Evolutionary conservation across 2,888 invertebrate species (phyloP).

Genomic region (Xestia c-nigrum): DNA sequence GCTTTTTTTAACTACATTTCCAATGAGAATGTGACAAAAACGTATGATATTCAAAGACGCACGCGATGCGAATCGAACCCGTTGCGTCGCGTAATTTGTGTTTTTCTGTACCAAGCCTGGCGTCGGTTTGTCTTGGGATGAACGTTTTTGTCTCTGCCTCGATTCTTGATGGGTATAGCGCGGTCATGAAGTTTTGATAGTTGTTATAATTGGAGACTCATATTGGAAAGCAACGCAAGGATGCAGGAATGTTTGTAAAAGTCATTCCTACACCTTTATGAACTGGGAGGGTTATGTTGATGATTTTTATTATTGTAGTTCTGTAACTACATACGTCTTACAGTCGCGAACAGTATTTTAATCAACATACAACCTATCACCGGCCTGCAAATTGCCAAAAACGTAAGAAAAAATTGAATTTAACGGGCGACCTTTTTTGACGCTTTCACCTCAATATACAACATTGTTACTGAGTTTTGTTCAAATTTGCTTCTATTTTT

Average conservation of each 20-base stretch:
- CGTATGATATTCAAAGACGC: slow-evolving; percentile 72
- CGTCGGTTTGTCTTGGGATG: slow-evolving; percentile 84
- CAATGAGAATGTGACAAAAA: slow-evolving; percentile 56
- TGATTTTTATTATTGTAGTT: too few relatives aligned
- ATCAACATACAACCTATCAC: too few relatives aligned
- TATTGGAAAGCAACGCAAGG: not conserved
- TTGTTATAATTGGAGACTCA: not conserved
- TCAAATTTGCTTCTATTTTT: not conserved
- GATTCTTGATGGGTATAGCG: slow-evolving; percentile 77
- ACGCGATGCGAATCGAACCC: slow-evolving; percentile 85
- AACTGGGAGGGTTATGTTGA: too few relatives aligned
- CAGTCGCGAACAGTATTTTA: too few relatives aligned
- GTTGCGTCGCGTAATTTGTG: slow-evolving; percentile 84
- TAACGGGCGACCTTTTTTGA: too few relatives aligned
- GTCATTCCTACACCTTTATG: too few relatives aligned
- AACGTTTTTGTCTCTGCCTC: slow-evolving; percentile 75
- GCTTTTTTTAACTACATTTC: slow-evolving; percentile 45
- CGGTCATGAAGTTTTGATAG: slow-evolving; percentile 56
- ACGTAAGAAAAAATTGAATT: too few relatives aligned
- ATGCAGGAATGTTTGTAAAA: too few relatives aligned
- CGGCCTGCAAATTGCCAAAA: too few relatives aligned
- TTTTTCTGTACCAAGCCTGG: slow-evolving; percentile 80
- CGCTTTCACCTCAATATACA: not conserved
- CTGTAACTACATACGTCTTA: too few relatives aligned
- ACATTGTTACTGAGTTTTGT: not conserved